Evolutionary conservation across 2,888 invertebrate species (phyloP).

Genomic region (Subacronicta megacephala): DNA sequence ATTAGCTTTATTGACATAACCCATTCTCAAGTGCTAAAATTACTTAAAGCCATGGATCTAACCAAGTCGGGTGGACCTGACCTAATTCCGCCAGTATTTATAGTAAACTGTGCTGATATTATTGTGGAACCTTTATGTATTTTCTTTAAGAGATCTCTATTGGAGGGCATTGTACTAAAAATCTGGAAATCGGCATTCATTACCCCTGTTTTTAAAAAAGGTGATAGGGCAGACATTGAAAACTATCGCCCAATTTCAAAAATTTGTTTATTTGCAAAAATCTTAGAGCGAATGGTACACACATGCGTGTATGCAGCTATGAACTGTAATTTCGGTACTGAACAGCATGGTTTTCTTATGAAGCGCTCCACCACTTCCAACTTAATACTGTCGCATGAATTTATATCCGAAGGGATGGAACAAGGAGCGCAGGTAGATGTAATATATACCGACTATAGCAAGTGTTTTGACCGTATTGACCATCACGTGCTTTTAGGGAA

Average conservation of each 20-base stretch:
- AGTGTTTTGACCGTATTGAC: constrained; percentile 7
- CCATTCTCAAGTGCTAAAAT: too few species aligned
- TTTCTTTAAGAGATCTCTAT: neutral
- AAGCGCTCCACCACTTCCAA: constrained; percentile 48
- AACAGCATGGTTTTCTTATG: constrained; percentile 45
- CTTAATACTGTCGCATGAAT: constrained; percentile 13
- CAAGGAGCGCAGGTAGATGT: neutral
- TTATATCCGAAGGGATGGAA: constrained; percentile 8
- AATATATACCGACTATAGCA: constrained; percentile 25
- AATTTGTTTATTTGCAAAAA: constrained; percentile 23
- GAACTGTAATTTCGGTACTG: constrained; percentile 11
- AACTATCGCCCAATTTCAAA: too few species aligned
- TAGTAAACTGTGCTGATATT: neutral
- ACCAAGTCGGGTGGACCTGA: neutral
- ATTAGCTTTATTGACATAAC: too few species aligned
- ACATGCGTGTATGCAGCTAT: constrained; percentile 26
- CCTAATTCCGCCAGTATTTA: neutral
- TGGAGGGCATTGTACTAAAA: neutral
- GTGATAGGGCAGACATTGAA: too few species aligned
- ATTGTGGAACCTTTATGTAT: neutral
- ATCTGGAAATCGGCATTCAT: neutral
- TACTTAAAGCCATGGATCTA: neutral
- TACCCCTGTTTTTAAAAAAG: too few species aligned
- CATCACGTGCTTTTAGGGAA: constrained; percentile 4
- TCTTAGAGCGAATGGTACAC: constrained; percentile 36